Evolutionary conservation across 2,113 vertebrate species (phyloP), one percentile per base, ranked within the genome.

Genomic region (Coregonus clupeaformis): DNA sequence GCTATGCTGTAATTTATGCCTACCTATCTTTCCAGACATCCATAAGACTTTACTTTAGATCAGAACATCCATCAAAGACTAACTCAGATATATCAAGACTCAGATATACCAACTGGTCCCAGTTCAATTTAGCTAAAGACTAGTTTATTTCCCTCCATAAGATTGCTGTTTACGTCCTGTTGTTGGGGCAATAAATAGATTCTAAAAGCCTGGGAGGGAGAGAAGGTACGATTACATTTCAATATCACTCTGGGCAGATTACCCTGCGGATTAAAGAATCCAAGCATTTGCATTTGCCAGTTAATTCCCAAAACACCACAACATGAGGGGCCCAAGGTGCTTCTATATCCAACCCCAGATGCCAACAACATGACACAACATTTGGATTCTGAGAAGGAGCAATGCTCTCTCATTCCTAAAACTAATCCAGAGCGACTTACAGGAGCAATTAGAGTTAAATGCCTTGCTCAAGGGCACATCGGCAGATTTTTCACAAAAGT

Each of bases 171-270:
- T 57, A 22, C 65, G 13, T 62, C 30, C 24, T 68, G n/a, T 42
- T 76, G 30, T 22, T 57, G 30, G 60, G 49, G 52, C 68, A 69
- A 65, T 69, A 49, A 55, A 73, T 9, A 63, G 20, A 67, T 55
- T 20, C 24, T 16, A 78, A 60, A 73, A 29, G 59, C 20, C 22
- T 65, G 27, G 1, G 36, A 47, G 7, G 42, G 14, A 32, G 36
- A 75, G n/a, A 77, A 71, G 74, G 36, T 32, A 79, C 75, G 74
- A 81, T 81, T 75, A 76, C 55, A 64, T 78, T 71, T 32, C 55
- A 81, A 69, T 69, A 69, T 77, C 75, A 82, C 80, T 82, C 69
- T 68, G 25, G 60, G 22, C 66, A 70, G 74, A 82, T 80, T 82
- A 80, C 18, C 63, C 30, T 13, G 36, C 5, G 72, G 77, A 74